A percentile compares a stretch with the other conserved stretches of the same genome.
Evolutionary conservation across 2,888 invertebrate species (phyloP).

Genomic region (Drosophila neonasuta): DNA sequence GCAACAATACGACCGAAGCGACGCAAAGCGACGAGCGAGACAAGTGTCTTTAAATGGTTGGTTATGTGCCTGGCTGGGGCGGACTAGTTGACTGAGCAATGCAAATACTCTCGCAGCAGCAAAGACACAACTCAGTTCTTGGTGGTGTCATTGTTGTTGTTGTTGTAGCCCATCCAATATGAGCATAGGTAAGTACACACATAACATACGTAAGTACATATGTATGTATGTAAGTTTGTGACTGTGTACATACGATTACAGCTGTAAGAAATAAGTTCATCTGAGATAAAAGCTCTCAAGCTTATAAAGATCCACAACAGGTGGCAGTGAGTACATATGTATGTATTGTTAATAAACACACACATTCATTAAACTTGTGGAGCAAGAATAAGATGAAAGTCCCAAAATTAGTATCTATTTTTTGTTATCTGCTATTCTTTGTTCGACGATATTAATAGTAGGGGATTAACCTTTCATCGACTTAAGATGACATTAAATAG

Average conservation of each 20-base stretch:
- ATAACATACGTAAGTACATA: neutral
- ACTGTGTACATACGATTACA: slow-evolving; percentile 5
- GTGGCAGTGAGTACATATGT: slow-evolving; percentile 6
- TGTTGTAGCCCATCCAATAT: neutral
- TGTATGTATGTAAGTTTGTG: neutral
- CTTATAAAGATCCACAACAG: slow-evolving; percentile 17
- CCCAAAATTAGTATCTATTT: neutral
- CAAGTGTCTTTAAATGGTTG: slow-evolving; percentile 19
- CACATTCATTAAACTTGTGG: neutral
- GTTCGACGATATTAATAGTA: slow-evolving; percentile 1
- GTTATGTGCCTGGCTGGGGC: slow-evolving; percentile 11
- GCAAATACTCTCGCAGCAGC: slow-evolving; percentile 26
- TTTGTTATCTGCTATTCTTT: neutral
- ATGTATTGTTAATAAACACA: neutral
- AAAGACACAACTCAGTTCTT: slow-evolving; percentile 29
- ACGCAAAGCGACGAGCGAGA: slow-evolving; percentile 27
- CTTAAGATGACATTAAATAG: neutral
- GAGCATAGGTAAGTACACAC: neutral
- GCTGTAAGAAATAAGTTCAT: slow-evolving; percentile 7
- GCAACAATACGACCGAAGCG: slow-evolving; percentile 61
- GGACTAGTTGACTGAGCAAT: slow-evolving; percentile 32
- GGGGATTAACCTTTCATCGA: slow-evolving; percentile 3
- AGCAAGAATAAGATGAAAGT: neutral
- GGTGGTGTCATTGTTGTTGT: neutral
- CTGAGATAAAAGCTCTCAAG: slow-evolving; percentile 18